Conservation (phyloP, 2,797 vertebrate genomes). For the Eutrigla gurnardus region DNA sequence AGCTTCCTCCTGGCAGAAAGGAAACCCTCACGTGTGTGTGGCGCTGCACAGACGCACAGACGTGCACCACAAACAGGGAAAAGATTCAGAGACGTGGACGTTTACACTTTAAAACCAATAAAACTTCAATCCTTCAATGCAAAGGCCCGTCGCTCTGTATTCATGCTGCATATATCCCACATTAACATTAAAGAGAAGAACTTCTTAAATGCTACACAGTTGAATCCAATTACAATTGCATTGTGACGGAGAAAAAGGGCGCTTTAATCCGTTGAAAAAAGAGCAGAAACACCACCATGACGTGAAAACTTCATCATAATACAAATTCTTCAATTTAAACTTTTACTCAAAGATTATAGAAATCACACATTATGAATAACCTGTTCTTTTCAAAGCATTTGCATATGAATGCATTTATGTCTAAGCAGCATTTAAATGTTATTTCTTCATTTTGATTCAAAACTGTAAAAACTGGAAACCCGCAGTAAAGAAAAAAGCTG, state of each 20-base stretch:
- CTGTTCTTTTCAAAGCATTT: not conserved
- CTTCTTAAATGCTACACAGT: conserved; percentile 22
- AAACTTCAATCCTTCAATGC: not conserved
- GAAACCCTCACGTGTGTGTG: conserved; percentile 37
- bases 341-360: conserved; percentile 13
- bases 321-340: conserved; percentile 12
- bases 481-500: not conserved
- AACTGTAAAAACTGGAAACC: no score
- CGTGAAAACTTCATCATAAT: not conserved
- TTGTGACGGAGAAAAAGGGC: not conserved
- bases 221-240: conserved; percentile 28
- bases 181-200: conserved; percentile 32
- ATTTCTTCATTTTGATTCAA: not conserved
- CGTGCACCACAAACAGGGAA: conserved; percentile 31
- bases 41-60: conserved; percentile 12
- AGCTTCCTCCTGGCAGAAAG: conserved; percentile 40
- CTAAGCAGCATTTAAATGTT: not conserved
- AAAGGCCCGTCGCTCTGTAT: conserved; percentile 15
- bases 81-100: conserved; percentile 21
- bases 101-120: not conserved
- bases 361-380: not conserved
- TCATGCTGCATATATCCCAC: conserved; percentile 6
- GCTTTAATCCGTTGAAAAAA: not conserved
- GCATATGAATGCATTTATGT: not conserved
- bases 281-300: not conserved